Evolutionary conservation across 2,888 invertebrate species (phyloP), one percentile per base, ranked within the genome.

Genomic region (Tortricodes alternella): DNA sequence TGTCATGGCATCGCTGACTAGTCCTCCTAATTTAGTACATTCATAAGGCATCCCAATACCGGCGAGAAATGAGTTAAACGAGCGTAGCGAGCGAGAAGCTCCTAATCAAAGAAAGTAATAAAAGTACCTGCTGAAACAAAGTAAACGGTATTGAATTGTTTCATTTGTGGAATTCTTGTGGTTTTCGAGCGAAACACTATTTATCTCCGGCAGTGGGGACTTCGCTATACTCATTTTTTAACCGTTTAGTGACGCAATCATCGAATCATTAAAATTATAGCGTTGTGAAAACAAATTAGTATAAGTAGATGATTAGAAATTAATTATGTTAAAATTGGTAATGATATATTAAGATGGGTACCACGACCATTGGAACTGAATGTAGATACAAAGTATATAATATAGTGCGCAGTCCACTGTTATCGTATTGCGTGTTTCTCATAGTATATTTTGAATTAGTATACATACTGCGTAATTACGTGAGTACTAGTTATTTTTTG

Each of bases 401-500:
- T 51, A 41, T 72, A 74, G 73, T 61, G 68, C 71, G 68, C 71
- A 73, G 69, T 73, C 73, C 66, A 76, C 73, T 71, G 69, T 70
- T 64, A 59, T 60, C 74, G 73, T 73, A 76, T 74, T 76, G 83
- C 82, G 82, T 83, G 83, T 79, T 83, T 85, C 79, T 85, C 81
- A 85, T 87, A 85, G 83, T 77, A 77, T 87, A 83, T 82, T 77
- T 79, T 83, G 73, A 81, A 82, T 75, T 83, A 84, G 83, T 78
- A 76, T 80, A 83, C 83, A 70, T 76, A 41, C 41, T 53, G 86
- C 78, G 86, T 89, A 87, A 83, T 85, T 83, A 85, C 80, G 78
- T n/a, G n/a, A n/a, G n/a, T 85, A 85, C 80, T 88, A 85, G 85
- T 80, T 87, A 85, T 86, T 87, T 79, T 88, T 89, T 86, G 83